Conservation (phyloP, 2,113 vertebrate genomes). For the Chauna torquata region DNA sequence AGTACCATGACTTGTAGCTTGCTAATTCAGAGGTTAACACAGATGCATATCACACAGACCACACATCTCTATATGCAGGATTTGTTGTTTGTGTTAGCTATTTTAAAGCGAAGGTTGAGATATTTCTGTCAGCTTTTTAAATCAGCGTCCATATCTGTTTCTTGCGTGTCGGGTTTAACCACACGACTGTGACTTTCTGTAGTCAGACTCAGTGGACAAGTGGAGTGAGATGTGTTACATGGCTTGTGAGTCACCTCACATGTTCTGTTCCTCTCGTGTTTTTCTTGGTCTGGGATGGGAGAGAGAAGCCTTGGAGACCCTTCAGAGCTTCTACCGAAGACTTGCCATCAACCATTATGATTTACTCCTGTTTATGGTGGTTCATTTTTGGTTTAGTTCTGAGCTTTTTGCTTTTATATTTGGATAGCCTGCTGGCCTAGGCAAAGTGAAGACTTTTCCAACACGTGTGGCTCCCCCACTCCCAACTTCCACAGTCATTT, state of each 20-base stretch:
- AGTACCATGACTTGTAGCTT: neutral
- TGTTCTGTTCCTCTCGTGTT: neutral
- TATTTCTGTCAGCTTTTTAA: neutral
- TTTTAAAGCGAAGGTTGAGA: neutral
- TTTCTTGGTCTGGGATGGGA: neutral
- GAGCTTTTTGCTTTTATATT: neutral
- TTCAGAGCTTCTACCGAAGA: neutral
- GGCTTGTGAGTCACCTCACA: neutral
- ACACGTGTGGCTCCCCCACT: neutral
- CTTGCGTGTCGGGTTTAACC: neutral
- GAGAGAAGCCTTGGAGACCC: neutral
- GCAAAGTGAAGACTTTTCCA: neutral
- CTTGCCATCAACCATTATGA: neutral
- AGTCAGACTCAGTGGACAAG: neutral
- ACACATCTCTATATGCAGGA: neutral
- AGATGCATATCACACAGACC: neutral
- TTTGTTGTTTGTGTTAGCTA: neutral
- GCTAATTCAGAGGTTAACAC: neutral
- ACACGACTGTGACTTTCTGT: neutral
- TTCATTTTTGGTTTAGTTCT: neutral
- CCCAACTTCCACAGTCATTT: neutral
- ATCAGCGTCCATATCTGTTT: neutral
- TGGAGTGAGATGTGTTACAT: neutral
- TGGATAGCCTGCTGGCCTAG: neutral
- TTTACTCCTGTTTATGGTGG: neutral